Conservation (phyloP, 1,140 invertebrate genomes). For the Campodea augens region DNA sequence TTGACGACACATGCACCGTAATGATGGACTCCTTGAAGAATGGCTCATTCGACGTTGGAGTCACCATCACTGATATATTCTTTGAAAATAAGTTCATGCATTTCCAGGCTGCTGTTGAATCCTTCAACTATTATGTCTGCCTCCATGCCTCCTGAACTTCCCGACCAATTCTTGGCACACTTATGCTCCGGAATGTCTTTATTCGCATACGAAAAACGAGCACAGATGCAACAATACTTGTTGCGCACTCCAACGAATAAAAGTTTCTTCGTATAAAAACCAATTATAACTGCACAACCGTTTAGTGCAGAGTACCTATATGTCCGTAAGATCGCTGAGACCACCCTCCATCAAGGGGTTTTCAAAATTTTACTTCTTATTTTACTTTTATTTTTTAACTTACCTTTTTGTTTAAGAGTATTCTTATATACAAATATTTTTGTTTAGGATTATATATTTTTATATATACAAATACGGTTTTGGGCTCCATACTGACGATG, state of each 20-base stretch:
- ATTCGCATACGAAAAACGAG: neutral
- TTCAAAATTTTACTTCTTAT: conserved; percentile 4
- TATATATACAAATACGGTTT: too few relatives aligned
- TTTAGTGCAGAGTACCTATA: neutral
- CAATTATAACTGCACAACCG: conserved; percentile 9
- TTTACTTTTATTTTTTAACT: too few relatives aligned
- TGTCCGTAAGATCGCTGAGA: neutral
- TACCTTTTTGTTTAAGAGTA: too few relatives aligned
- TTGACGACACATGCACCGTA: neutral
- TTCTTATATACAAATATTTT: too few relatives aligned
- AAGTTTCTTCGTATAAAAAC: too few relatives aligned
- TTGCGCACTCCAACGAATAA: too few relatives aligned
- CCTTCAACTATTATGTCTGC: too few relatives aligned
- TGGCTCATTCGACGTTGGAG: neutral
- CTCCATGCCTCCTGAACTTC: too few relatives aligned
- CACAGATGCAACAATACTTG: too few relatives aligned
- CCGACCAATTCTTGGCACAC: conserved; percentile 12
- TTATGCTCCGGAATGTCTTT: neutral
- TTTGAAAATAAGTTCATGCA: neutral
- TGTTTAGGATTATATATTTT: too few relatives aligned
- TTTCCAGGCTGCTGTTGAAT: neutral
- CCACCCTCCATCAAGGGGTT: neutral
- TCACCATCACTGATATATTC: neutral
- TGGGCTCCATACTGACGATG: too few relatives aligned
- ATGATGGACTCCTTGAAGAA: neutral